These are phyloP conservation scores for Anabas testudineus DNA, from an alignment of 2,797 vertebrate species.

Conservation along the genomic window DNA sequence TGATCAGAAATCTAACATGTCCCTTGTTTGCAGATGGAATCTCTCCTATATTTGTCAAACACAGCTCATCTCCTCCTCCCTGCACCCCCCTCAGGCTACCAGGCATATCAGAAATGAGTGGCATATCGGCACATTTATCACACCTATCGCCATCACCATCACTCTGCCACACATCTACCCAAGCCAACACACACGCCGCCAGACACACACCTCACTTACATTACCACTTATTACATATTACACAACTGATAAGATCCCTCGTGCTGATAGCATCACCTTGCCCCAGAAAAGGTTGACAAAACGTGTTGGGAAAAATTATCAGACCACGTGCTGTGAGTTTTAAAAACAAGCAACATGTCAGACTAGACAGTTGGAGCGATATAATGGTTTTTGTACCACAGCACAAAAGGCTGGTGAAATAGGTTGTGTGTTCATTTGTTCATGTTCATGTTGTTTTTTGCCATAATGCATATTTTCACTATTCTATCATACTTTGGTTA, in stretches of 20 bases:
- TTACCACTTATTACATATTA: conserved; percentile 82
- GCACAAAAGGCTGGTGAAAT: neutral
- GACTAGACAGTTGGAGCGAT: conserved; percentile 8
- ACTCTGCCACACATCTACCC: conserved; percentile 46
- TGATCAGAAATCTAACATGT: conserved; percentile 74
- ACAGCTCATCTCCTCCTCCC: conserved; percentile 24
- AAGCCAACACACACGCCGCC: conserved; percentile 36
- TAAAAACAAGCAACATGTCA: conserved; percentile 62
- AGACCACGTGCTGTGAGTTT: conserved; percentile 60
- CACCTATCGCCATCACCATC: conserved; percentile 65
- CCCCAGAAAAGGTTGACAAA: conserved; percentile 70
- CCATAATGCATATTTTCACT: neutral
- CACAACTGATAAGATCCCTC: conserved; percentile 79
- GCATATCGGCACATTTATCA: conserved; percentile 76
- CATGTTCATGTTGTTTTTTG: neutral
- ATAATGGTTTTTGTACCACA: conserved; percentile 40
- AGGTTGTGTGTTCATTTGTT: neutral
- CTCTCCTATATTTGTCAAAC: conserved; percentile 73
- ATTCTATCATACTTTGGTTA: neutral
- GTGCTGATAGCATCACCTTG: conserved; percentile 75
- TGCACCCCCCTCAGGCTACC: conserved; percentile 20
- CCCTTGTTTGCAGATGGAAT: conserved; percentile 79
- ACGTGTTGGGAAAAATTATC: conserved; percentile 58
- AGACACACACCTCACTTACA: conserved; percentile 69
- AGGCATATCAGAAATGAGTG: conserved; percentile 72